Evolutionary conservation across 92 coral and sea anemone genomes (phyloP).

Genomic region (Bergia sp.): DNA sequence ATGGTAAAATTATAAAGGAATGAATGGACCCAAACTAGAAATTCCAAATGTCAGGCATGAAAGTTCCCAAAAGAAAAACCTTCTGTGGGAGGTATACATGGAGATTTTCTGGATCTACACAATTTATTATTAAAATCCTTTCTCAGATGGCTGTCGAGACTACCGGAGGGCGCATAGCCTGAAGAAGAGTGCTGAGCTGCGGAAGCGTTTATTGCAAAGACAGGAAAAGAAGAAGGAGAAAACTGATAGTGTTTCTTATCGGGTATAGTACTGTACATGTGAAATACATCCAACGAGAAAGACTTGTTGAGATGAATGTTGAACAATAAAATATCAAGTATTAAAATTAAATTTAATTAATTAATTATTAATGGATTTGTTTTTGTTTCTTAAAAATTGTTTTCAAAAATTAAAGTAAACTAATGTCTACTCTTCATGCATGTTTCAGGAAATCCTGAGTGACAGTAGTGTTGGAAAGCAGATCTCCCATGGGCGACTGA

Average conservation of each 20-base stretch:
- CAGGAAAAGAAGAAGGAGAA: conserved; percentile 34
- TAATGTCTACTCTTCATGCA: neutral
- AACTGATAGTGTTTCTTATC: conserved; percentile 27
- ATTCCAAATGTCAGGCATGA: no score
- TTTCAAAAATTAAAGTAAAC: neutral
- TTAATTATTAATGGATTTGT: neutral
- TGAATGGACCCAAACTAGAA: no score
- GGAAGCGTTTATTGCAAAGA: neutral
- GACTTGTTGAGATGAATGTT: neutral
- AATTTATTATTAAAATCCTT: no score
- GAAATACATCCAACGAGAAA: neutral
- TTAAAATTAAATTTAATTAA: neutral
- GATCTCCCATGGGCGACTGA: conserved; percentile 43
- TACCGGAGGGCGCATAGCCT: neutral
- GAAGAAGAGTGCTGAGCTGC: neutral
- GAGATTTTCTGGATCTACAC: no score
- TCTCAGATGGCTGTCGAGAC: neutral
- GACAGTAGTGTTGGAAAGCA: conserved; percentile 55
- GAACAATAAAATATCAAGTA: neutral
- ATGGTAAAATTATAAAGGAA: no score
- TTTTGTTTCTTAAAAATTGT: neutral
- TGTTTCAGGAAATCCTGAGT: conserved; percentile 51
- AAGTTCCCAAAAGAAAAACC: no score
- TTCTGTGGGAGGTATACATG: no score
- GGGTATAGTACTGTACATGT: neutral